Base-by-base conservation (phyloP, 1,140 invertebrate species). In the Nebria ingens region DNA sequence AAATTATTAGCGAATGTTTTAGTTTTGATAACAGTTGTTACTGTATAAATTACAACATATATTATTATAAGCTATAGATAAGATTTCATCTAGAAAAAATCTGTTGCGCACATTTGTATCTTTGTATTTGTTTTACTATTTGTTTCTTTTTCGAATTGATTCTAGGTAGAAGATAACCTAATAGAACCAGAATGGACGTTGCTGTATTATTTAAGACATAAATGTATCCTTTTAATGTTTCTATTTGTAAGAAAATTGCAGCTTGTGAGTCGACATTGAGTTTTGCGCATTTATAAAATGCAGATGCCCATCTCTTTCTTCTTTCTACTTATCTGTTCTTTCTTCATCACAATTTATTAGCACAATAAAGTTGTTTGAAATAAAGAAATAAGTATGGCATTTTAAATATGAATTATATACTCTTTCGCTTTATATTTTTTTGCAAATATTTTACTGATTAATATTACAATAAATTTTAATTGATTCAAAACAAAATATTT, bases 141-240 rank as follows among this genome's bases (percentile, higher is more conserved):
- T 54, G 25, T 51, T 54, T 52, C 57, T n/a, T n/a, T n/a, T n/a
- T n/a, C n/a, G n/a, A n/a, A n/a, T n/a, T 51, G 53, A 52, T 75
- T 72, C 52, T 62, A 92, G 89, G 79, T 92, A 17, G 74, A 76
- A 21, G 89, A 92, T 64, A 53, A 70, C 6, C 72, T 80, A 60
- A 79, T 89, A 0, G 82, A 94, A 67, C 92, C 91, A 60, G 87
- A 89, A 78, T 89, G 84, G 79, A 93, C 90, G 0, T 69, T 95
- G 6, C 70, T 94, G 0, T 84, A 83, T 67, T 95, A 92, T 71
- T 72, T 94, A 15, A 76, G 91, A 25, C 85, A 81, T 60, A 91
- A 90, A 69, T 69, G 83, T 85, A 81, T 80, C 76, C 76, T 76
- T 79, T 73, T 56, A 19, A 57, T 34, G 25, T 34, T 6, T n/a